phyloP scores from a whole-genome alignment of 2,113 vertebrate species.

The Rhabdomys dilectus region DNA sequence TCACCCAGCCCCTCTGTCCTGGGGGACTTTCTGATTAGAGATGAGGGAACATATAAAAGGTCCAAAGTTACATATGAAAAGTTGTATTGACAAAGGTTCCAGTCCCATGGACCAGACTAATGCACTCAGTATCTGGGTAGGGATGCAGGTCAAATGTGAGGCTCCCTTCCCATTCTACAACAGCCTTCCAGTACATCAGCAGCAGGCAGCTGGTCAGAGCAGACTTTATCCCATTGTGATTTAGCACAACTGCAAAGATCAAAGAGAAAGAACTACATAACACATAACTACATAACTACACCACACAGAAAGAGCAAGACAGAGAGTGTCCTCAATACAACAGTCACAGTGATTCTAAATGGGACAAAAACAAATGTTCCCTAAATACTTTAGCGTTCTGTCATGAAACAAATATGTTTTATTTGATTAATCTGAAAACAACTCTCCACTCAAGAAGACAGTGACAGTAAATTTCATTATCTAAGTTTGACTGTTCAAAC shows the following conservation, averaged over 20 bases:
- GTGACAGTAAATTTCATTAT: slow-evolving; percentile 2
- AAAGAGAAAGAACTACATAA: slow-evolving; percentile 21
- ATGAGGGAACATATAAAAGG: not conserved
- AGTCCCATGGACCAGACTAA: not conserved
- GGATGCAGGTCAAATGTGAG: not conserved
- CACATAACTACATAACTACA: no score
- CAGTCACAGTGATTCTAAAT: not conserved
- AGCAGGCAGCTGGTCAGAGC: not conserved
- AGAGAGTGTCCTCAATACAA: not conserved
- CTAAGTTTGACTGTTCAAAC: not conserved
- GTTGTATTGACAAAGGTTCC: slow-evolving; percentile 1
- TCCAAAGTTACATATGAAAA: slow-evolving; percentile 15
- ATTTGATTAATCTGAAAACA: slow-evolving; percentile 38
- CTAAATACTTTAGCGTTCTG: slow-evolving; percentile 10
- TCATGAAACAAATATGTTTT: not conserved
- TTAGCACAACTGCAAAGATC: slow-evolving; percentile 21
- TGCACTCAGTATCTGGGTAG: not conserved
- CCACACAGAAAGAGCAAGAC: not conserved
- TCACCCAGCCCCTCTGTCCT: not conserved
- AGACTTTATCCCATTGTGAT: slow-evolving; percentile 37
- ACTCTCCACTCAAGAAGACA: slow-evolving; percentile 13
- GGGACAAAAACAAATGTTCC: not conserved
- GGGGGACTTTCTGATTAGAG: not conserved
- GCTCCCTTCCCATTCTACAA: not conserved
- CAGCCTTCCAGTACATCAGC: not conserved